Conservation (phyloP, 2,797 vertebrate species). For the Dromococcyx pavoninus region DNA sequence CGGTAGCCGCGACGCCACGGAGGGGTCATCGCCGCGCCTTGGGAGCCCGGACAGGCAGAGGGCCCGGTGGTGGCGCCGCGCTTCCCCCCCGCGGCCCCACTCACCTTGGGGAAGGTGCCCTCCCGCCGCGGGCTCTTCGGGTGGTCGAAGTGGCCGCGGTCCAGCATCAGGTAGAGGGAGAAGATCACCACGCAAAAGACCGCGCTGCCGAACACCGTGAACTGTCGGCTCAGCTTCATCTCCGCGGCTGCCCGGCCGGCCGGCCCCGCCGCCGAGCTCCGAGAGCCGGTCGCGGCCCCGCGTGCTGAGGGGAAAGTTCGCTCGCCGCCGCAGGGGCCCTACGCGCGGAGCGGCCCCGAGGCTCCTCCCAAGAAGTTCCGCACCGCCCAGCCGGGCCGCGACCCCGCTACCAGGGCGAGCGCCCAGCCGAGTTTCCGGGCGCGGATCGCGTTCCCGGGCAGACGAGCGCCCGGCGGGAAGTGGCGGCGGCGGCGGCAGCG, state of each 20-base stretch:
- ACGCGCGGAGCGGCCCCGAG: not conserved
- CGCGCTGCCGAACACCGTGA: conserved; percentile 84
- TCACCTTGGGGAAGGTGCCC: conserved; percentile 78
- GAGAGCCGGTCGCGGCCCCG: not conserved
- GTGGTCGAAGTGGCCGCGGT: conserved; percentile 84
- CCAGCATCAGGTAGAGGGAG: conserved; percentile 90
- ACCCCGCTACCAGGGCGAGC: too few relatives aligned
- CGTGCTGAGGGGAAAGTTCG: not conserved
- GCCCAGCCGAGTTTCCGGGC: conserved; percentile 49
- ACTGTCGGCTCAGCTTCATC: conserved; percentile 87
- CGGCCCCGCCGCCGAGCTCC: not conserved
- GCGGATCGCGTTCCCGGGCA: not conserved
- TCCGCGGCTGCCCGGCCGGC: not conserved
- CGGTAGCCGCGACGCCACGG: not conserved
- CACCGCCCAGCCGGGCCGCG: too few relatives aligned
- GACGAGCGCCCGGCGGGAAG: not conserved
- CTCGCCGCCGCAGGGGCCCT: not conserved
- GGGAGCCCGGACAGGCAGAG: too few relatives aligned
- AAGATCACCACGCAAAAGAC: conserved; percentile 88
- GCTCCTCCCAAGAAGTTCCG: not conserved
- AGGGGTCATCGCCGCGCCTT: too few relatives aligned
- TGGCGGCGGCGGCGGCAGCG: not conserved
- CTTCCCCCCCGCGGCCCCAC: not conserved
- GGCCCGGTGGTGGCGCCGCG: too few relatives aligned
- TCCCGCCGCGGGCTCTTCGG: conserved; percentile 75